These are phyloP conservation scores for Gephyroberyx darwinii DNA, from an alignment of 2,797 vertebrate species.

Conservation along the genomic window DNA sequence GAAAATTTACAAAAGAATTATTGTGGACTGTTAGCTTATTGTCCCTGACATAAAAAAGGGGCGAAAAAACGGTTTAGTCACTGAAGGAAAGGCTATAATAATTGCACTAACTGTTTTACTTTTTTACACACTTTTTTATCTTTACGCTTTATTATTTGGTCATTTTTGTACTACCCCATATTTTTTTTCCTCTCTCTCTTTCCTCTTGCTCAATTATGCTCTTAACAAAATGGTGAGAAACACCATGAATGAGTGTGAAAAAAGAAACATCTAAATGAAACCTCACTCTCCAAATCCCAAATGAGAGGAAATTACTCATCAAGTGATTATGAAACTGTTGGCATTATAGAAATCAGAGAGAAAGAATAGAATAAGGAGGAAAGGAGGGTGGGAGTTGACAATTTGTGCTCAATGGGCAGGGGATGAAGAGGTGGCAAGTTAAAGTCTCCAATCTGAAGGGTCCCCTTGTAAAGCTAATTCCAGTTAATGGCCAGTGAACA, in stretches of 20 bases:
- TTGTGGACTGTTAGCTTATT: conserved; percentile 61
- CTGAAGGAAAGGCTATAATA: conserved; percentile 24
- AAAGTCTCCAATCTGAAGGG: conserved; percentile 79
- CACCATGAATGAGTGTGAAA: conserved; percentile 37
- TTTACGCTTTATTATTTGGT: conserved; percentile 45
- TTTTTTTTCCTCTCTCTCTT: conserved; percentile 29
- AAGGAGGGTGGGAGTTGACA: conserved; percentile 71
- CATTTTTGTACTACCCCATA: conserved; percentile 44
- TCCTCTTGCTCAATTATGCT: conserved; percentile 70
- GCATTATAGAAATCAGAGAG: conserved; percentile 85
- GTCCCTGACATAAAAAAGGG: conserved; percentile 60
- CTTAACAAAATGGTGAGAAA: conserved; percentile 66
- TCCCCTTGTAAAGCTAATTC: conserved; percentile 89
- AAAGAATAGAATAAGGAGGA: conserved; percentile 73
- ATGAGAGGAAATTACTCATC: conserved; percentile 86
- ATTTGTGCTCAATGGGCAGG: conserved; percentile 82
- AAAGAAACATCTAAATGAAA: conserved; percentile 68
- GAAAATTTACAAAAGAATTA: conserved; percentile 63
- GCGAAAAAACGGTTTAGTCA: conserved; percentile 22
- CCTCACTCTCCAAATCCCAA: conserved; percentile 75
- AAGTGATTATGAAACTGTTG: conserved; percentile 84
- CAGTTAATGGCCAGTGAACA: conserved; percentile 85
- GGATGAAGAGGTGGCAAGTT: conserved; percentile 82
- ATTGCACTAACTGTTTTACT: too few species aligned
- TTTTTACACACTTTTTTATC: too few species aligned